phyloP scores from a whole-genome alignment of 1,140 invertebrate genomes.

The Portunus trituberculatus region DNA sequence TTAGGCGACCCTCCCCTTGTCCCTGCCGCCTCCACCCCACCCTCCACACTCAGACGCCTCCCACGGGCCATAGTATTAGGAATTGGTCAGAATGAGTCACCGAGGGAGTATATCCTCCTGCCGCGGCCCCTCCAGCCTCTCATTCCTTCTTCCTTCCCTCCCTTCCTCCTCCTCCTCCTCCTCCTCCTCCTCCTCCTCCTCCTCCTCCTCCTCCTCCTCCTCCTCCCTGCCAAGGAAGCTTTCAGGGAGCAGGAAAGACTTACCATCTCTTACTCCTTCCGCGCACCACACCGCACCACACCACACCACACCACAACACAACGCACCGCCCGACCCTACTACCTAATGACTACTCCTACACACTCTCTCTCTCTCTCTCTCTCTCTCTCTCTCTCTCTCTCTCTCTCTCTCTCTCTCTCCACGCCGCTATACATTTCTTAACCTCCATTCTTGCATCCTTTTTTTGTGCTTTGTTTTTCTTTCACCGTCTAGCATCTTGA shows the following conservation, averaged over 20 bases:
- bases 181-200: neutral
- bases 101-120: slow-evolving; percentile 17
- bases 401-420: neutral
- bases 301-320: too few species aligned
- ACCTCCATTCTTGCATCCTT: neutral
- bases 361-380: slow-evolving; percentile 29
- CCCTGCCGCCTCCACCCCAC: neutral
- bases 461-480: neutral
- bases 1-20: neutral
- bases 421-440: too few species aligned
- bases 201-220: too few species aligned
- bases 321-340: neutral
- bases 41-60: neutral
- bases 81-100: slow-evolving; percentile 46
- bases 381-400: slow-evolving; percentile 7
- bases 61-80: slow-evolving; percentile 25
- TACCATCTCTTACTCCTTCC: too few species aligned
- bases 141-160: neutral
- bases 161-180: neutral
- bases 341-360: neutral
- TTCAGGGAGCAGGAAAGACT: too few species aligned
- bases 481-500: too few species aligned
- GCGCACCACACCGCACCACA: too few species aligned
- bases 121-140: neutral
- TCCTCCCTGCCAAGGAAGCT: too few species aligned